A percentile compares a stretch with the other conserved stretches of the same genome.
Conservation (phyloP, 2,797 vertebrate species). For the Micrastur ruficollis region DNA sequence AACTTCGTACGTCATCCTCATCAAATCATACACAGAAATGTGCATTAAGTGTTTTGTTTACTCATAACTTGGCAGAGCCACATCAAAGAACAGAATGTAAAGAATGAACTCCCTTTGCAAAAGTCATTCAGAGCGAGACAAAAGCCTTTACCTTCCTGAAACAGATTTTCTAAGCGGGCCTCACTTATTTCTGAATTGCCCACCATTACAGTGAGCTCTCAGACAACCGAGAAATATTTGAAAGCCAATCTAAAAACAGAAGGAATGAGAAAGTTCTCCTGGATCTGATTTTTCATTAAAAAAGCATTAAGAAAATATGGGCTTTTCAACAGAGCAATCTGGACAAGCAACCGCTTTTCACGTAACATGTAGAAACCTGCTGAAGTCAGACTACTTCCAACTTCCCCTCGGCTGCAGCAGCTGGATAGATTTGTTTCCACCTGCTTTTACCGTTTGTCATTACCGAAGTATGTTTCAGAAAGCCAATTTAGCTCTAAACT, state of each 20-base stretch:
- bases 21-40: constrained; percentile 48
- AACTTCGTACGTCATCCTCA: constrained; percentile 38
- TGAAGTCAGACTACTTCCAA: constrained; percentile 56
- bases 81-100: constrained; percentile 64
- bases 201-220: constrained; percentile 15
- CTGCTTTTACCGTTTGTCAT: constrained; percentile 61
- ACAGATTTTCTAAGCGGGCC: constrained; percentile 1
- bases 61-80: constrained; percentile 40
- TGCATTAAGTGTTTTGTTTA: constrained; percentile 59
- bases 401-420: constrained; percentile 66
- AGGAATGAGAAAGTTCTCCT: neutral
- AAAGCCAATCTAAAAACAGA: constrained; percentile 20
- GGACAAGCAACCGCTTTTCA: constrained; percentile 31
- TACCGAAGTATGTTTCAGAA: constrained; percentile 58
- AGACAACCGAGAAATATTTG: neutral
- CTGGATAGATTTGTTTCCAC: constrained; percentile 72
- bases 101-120: constrained; percentile 48
- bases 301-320: constrained; percentile 25
- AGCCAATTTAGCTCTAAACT: neutral
- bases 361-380: constrained; percentile 71
- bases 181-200: constrained; percentile 16
- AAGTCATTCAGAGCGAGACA: constrained; percentile 51
- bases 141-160: constrained; percentile 55
- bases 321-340: neutral
- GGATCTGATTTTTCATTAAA: constrained; percentile 31